Base-by-base conservation (phyloP, 2,797 vertebrate genomes). In the Myripristis murdjan region DNA sequence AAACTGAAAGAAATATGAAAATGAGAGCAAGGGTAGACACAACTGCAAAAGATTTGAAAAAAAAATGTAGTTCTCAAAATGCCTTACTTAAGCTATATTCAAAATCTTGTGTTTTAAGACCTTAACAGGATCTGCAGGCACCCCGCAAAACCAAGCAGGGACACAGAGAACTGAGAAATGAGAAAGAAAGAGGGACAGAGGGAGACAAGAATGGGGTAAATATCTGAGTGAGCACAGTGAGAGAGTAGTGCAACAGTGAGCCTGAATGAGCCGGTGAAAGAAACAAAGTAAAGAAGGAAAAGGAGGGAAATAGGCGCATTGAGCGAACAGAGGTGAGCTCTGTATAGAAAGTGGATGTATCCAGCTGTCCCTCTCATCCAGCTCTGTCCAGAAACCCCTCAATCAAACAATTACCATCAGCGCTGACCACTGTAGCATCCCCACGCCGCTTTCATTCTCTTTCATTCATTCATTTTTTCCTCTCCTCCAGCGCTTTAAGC, bases 361-460 rank as follows among this genome's bases (percentile, higher is more conserved):
- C 90, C 92, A 93, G 91, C 93, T 90, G 90, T 89, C 88, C 70
- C 71, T 65, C 80, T 74, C 76, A 70, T 75, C 81, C 75, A 81
- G 81, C 67, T 80, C 82, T 72, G 61, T 75, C 72, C 65, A 64
- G 77, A 88, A 84, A 84, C 84, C 84, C 87, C 85, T 77, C 75
- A 86, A 91, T 89, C 88, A 86, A 90, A 91, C 90, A 81, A 72
- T 91, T 28, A 67, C 57, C 66, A 82, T 77, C 87, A 65, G 76
- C 68, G 74, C 83, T 82, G 87, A 87, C 81, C 89, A 82, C 83
- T 82, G 84, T 62, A 86, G 89, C 89, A 80, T 88, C 89, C 87
- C 81, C 82, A 60, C 70, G 84, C 74, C 31, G 77, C 89, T 86
- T 89, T 87, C 82, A 89, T 83, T 86, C 58, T 35, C 55, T 73